Evolutionary conservation across 2,113 vertebrate genomes (phyloP), one percentile per base, ranked within the genome.

Genomic region (Hippocampus mohnikei): DNA sequence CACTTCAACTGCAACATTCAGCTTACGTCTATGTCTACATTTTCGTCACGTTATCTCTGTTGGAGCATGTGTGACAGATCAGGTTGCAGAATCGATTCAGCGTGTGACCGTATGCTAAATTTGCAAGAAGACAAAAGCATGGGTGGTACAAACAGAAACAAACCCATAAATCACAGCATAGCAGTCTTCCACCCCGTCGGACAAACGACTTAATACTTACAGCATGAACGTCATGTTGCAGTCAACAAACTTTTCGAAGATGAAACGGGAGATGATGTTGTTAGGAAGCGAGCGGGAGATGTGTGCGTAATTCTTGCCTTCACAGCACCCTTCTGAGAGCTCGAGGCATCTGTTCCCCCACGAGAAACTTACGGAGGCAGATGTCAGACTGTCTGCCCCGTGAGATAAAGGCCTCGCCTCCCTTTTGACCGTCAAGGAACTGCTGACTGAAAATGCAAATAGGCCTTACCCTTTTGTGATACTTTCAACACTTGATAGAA

Each of bases 371-470:
- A 27, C 72, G 33, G 66, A 70, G 72, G 16, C 66, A 80, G 73
- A 82, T 77, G 80, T 69, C 72, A 37, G 56, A 63, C 80, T 78
- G 74, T 56, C 74, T 77, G 60, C 61, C 69, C 58, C 20, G 71
- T 71, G 75, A 67, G 68, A 77, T 76, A 77, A 64, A 81, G 73
- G 70, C 72, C 48, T 70, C 46, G 76, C 56, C 79, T 78, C 65
- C 71, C 67, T 85, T 37, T 82, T 69, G 74, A 79, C 75, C 46
- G 46, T 76, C 76, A 74, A 69, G 65, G 70, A 84, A 72, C 69
- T 73, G 81, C 84, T 81, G 80, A 78, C 77, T 74, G 73, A 75
- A 87, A 84, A 87, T 84, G 85, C 80, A 84, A 89, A 87, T 73
- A 59, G 70, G 66, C 56, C 76, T 73, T 71, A 68, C 76, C 74